Evolutionary conservation across 1,140 invertebrate species (phyloP), one percentile per base, ranked within the genome.

Genomic region (Sinella curviseta): DNA sequence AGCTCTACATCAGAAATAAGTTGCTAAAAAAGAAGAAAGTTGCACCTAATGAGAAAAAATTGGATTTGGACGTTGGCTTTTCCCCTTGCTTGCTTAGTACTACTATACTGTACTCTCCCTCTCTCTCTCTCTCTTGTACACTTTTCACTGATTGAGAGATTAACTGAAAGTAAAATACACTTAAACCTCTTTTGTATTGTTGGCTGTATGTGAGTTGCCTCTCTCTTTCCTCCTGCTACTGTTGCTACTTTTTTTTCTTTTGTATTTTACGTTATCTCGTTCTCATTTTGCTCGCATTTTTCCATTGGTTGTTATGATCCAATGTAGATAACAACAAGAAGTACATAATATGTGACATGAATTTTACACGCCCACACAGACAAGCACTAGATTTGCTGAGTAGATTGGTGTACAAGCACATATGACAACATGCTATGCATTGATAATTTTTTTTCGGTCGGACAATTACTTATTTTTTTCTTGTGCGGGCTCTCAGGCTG

Each of bases 1-100:
- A 70, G 65, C 30, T 30, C 65, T 70, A 33, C 65, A 70, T 70
- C 30, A 70, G 65, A 14, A 26, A 70, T 4, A 70, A 70, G 65
- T 70, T 70, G 31, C 65, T 70, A 14, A 65, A 65, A 48, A 48
- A 48, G 24, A 70, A 70, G 65, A 70, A 70, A 70, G 65, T 70
- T 70, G 30, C 65, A n/a, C 65, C 78, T 76, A 79, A 79, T 79
- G 78, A 79, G 74, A 79, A 79, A 74, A 79, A 79, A 79, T 79
- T 79, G 74, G 75, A 79, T 79, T 79, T 78, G 73, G 39, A 74
- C 74, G 48, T 30, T 73, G 35, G 35, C 77, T 78, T 39, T 78
- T 55, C 55, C 39, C 39, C 39, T 48, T 48, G 39, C 39, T 48
- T 48, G 20, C 8, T 48, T 12, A 48, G 20, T 20, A 48, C 39